Base-by-base conservation (phyloP, 2,113 vertebrate genomes). In the Hypocryptadius cinnamomeus region DNA sequence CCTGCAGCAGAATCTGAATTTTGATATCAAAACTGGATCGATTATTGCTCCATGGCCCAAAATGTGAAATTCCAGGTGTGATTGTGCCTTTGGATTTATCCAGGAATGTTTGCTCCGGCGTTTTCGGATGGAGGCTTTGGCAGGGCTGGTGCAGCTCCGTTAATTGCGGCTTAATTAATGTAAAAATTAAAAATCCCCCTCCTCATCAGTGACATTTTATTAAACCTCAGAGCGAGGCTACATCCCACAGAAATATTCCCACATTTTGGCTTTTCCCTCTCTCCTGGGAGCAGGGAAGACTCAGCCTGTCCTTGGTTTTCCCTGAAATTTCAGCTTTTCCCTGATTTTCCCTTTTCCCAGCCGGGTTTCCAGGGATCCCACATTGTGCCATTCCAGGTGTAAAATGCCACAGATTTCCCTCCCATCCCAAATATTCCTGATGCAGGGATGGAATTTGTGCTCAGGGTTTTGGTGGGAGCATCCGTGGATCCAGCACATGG, bases 31-130 rank as follows among this genome's bases (percentile, higher is more conserved):
- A 88, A 19, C 15, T 0, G 9, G 2, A 3, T 22, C 0, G 0
- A 0, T 57, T 6, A 0, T 5, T 6, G 15, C 23, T 13, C 3
- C 5, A 2, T 1, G 74, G 54, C 59, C 37, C n/a, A 13, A 33
- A 85, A 31, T 0, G 1, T 0, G 4, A 9, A 45, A 28, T 5
- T 25, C 39, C 48, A 14, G 71, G 2, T 20, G 8, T 0, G 10
- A 3, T 3, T 3, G 1, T 30, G 30, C 73, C 70, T 15, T 35
- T 20, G 71, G 20, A 15, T 45, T 30, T 10, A 2, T 3, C 35
- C 1, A 3, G 72, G 68, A 37, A 15, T 0, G 4, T 24, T 59
- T 18, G 16, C 72, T 30, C 39, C 0, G 3, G 37, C 1, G 37
- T 2, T 54, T 66, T 17, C 5, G 8, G 54, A 15, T 2, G 47